Percentiles rank a stretch among this genome's conserved stretches.
Evolutionary conservation across 2,888 invertebrate species (phyloP).

Genomic region (Ligdia adustata): DNA sequence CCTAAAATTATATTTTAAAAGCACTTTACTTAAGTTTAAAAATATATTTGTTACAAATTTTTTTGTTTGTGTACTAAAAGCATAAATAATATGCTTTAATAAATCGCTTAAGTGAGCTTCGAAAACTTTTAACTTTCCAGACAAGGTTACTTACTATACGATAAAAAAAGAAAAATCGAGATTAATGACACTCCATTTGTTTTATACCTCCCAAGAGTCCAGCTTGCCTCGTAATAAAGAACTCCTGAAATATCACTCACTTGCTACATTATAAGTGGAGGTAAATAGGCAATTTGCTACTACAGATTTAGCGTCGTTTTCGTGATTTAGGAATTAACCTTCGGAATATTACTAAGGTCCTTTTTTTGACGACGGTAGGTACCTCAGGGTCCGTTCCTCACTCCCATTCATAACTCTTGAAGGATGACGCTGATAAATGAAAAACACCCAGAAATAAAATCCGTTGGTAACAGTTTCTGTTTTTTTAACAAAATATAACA

Average conservation of each 20-base stretch:
- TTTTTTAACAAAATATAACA: no score
- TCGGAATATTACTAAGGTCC: constrained; percentile 14
- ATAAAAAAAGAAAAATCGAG: constrained; percentile 18
- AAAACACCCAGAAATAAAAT: constrained; percentile 27
- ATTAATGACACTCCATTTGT: constrained; percentile 30
- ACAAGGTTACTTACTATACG: background rate
- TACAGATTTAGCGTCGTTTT: constrained; percentile 29
- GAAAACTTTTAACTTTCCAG: background rate
- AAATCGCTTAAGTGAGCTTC: no score
- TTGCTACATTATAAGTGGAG: constrained; percentile 20
- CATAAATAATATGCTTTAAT: no score
- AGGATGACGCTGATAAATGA: constrained; percentile 38
- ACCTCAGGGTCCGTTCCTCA: constrained; percentile 29
- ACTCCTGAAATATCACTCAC: constrained; percentile 25
- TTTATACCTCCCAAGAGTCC: constrained; percentile 31
- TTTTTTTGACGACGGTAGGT: constrained; percentile 23
- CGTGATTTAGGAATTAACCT: constrained; percentile 21
- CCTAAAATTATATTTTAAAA: no score
- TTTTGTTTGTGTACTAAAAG: no score
- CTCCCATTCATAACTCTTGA: constrained; percentile 31
- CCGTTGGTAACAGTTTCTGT: constrained; percentile 13
- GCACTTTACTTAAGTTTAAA: no score
- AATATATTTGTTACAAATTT: no score
- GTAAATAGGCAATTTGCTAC: constrained; percentile 31
- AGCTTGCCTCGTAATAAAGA: constrained; percentile 27